Percentiles rank a stretch among this genome's conserved stretches.
phyloP scores from a whole-genome alignment of 92 coral and sea anemone genomes.

The Bergia sp. region DNA sequence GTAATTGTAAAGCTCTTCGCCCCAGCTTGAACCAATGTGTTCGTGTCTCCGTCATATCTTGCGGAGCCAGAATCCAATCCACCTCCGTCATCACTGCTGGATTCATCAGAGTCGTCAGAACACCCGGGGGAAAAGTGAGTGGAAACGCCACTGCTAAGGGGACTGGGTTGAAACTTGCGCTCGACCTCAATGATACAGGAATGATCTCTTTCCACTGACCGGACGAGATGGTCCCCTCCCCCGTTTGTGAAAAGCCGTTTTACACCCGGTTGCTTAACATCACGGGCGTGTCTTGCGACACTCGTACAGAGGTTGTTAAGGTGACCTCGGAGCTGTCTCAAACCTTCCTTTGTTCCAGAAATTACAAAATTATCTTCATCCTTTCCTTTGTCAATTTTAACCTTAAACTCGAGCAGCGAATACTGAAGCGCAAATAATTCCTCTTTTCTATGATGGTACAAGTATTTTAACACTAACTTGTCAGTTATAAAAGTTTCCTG shows the following conservation, averaged over 20 bases:
- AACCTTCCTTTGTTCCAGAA: constrained; percentile 75
- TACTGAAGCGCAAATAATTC: constrained; percentile 56
- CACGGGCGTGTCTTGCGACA: constrained; percentile 22
- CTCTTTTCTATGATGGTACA: constrained; percentile 58
- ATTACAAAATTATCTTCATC: constrained; percentile 50
- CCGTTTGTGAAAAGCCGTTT: constrained; percentile 54
- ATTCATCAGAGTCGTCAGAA: constrained; percentile 14
- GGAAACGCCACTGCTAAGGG: not conserved
- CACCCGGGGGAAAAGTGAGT: too few relatives aligned
- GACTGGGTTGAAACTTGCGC: not conserved
- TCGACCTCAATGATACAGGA: constrained; percentile 60
- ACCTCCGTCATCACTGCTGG: constrained; percentile 40
- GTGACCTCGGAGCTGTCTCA: not conserved
- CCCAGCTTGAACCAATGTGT: not conserved
- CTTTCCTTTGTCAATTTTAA: constrained; percentile 52
- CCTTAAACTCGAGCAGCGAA: constrained; percentile 50
- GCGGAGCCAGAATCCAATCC: not conserved
- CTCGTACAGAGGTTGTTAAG: constrained; percentile 37
- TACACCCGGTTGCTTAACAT: constrained; percentile 71
- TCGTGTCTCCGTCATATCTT: not conserved
- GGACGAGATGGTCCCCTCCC: constrained; percentile 61
- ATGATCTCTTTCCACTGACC: constrained; percentile 67
- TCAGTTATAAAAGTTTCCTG: constrained; percentile 51
- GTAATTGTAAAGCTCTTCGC: constrained; percentile 17
- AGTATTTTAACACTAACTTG: constrained; percentile 57